Conservation (phyloP, 2,797 vertebrate genomes). For the Danio aesculapii region DNA sequence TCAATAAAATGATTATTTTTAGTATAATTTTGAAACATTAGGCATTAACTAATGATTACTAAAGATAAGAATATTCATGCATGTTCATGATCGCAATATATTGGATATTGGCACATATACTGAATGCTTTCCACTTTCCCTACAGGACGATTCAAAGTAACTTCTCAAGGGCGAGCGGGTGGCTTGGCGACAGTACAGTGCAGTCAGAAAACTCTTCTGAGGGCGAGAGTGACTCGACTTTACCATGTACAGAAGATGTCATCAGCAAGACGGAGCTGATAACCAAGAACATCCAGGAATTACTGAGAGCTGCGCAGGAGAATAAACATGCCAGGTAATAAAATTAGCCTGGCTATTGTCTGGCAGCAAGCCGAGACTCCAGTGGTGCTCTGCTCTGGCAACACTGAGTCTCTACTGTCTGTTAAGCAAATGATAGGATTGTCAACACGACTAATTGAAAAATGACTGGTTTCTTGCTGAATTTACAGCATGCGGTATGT, state of each 20-base stretch:
- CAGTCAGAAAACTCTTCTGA: slow-evolving; percentile 72
- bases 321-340: slow-evolving; percentile 94
- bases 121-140: not conserved
- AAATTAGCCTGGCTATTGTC: not conserved
- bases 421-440: not conserved
- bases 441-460: not conserved
- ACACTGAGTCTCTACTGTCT: not conserved
- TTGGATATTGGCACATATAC: too few species aligned
- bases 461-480: slow-evolving; percentile 1
- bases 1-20: too few species aligned
- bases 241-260: slow-evolving; percentile 95
- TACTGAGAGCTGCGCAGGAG: slow-evolving; percentile 93
- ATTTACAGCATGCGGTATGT: not conserved
- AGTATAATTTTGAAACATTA: too few species aligned
- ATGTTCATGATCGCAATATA: too few species aligned
- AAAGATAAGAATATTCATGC: too few species aligned
- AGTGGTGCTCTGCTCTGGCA: not conserved
- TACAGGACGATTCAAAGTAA: slow-evolving; percentile 71
- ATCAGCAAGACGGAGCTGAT: slow-evolving; percentile 98
- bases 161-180: slow-evolving; percentile 72
- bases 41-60: too few species aligned
- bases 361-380: not conserved
- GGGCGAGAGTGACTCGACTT: slow-evolving; percentile 76
- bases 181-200: slow-evolving; percentile 77
- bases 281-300: slow-evolving; percentile 98